Conservation (phyloP, 2,888 invertebrate species). For the Imbricaverruca yamaguchii region DNA sequence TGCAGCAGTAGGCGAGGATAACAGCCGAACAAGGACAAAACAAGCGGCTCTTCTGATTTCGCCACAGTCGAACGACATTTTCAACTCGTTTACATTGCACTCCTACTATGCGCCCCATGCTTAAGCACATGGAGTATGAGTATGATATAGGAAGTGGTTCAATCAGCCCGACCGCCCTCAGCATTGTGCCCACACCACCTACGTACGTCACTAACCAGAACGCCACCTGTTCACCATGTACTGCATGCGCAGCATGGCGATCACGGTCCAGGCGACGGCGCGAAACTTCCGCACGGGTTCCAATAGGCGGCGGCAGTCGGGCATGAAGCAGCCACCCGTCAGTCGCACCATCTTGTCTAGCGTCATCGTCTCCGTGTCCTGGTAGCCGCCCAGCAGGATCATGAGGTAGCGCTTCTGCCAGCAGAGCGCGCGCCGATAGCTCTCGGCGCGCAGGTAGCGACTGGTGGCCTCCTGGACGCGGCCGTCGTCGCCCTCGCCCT, state of each 20-base stretch:
- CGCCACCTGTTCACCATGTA: conserved; percentile 56
- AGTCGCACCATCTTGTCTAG: conserved; percentile 40
- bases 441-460: conserved; percentile 69
- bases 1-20: too few relatives aligned
- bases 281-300: conserved; percentile 40
- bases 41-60: too few relatives aligned
- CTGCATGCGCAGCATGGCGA: conserved; percentile 58
- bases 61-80: too few relatives aligned
- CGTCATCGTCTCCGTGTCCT: conserved; percentile 37
- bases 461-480: conserved; percentile 34
- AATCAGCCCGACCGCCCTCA: too few relatives aligned
- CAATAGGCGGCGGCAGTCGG: conserved; percentile 2
- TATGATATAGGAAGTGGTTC: too few relatives aligned
- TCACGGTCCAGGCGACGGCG: conserved; percentile 50
- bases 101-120: too few relatives aligned
- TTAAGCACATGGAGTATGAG: too few relatives aligned
- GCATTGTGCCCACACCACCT: too few relatives aligned
- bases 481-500: conserved; percentile 5
- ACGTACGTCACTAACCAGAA: not conserved
- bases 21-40: too few relatives aligned
- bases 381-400: conserved; percentile 56
- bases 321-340: conserved; percentile 9
- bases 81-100: too few relatives aligned
- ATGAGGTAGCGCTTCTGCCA: conserved; percentile 86
- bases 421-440: conserved; percentile 74